These are phyloP conservation scores for Odontamblyopus rebecca DNA, from an alignment of 2,797 vertebrate genomes.

Conservation along the genomic window DNA sequence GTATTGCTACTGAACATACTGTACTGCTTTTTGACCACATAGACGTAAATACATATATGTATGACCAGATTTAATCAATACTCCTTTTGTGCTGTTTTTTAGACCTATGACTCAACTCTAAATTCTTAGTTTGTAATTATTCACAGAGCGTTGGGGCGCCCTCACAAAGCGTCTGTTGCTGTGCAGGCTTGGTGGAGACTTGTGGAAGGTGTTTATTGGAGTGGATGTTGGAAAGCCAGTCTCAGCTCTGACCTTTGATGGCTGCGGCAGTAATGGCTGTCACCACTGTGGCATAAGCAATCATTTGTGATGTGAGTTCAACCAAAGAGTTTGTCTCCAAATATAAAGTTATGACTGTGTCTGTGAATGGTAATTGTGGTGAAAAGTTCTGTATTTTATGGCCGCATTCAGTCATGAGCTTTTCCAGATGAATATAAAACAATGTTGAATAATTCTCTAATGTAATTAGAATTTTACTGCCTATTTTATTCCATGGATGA, in stretches of 20 bases:
- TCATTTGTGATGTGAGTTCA: constrained; percentile 58
- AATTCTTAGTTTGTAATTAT: constrained; percentile 44
- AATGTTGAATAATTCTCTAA: constrained; percentile 64
- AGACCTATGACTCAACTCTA: constrained; percentile 46
- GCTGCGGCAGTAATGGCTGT: constrained; percentile 63
- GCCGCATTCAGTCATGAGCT: constrained; percentile 64
- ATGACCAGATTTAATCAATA: constrained; percentile 14
- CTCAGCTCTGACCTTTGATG: constrained; percentile 64
- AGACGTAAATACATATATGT: not conserved
- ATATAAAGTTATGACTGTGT: constrained; percentile 42
- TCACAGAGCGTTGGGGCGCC: constrained; percentile 44
- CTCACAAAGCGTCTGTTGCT: constrained; percentile 49
- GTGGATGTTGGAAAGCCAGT: constrained; percentile 70
- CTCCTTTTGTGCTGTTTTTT: constrained; percentile 35
- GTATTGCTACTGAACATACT: not conserved
- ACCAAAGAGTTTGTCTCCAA: constrained; percentile 25
- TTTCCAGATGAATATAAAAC: constrained; percentile 71
- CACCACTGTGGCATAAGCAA: constrained; percentile 58
- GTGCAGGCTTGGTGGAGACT: constrained; percentile 66
- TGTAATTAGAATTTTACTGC: constrained; percentile 64
- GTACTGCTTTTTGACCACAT: not conserved
- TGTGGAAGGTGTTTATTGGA: constrained; percentile 78
- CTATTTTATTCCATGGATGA: constrained; percentile 41
- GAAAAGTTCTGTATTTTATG: constrained; percentile 56
- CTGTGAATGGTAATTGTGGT: constrained; percentile 51